Conservation (phyloP, 2,888 invertebrate species). For the Flexamia atlantica region DNA sequence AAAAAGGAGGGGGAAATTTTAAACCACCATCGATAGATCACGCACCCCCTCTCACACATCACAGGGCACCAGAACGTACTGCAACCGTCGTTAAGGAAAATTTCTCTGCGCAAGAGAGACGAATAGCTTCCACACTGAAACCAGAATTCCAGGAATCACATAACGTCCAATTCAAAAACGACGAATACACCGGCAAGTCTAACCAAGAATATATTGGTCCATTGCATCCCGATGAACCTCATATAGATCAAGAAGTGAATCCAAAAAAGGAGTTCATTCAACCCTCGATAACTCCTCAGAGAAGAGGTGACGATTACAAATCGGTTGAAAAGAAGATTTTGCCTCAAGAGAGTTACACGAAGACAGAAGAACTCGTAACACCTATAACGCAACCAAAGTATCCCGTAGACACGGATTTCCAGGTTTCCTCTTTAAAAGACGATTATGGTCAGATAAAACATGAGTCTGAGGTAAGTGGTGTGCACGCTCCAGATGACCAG, state of each 20-base stretch:
- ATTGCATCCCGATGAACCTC: background rate
- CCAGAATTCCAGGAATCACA: background rate
- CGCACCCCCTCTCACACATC: background rate
- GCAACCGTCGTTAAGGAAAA: background rate
- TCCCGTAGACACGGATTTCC: background rate
- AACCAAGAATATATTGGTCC: background rate
- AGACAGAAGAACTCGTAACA: background rate
- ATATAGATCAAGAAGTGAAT: background rate
- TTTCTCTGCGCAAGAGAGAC: background rate
- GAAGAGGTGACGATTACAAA: background rate
- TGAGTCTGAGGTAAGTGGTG: background rate
- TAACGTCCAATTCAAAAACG: background rate
- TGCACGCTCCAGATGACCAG: background rate
- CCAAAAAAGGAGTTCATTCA: background rate
- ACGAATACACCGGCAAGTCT: background rate
- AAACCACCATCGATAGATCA: background rate
- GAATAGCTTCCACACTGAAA: background rate
- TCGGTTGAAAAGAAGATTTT: background rate
- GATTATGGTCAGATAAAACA: background rate
- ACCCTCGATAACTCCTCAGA: background rate
- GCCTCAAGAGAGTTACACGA: background rate
- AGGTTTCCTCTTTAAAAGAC: background rate
- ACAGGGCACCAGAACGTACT: background rate
- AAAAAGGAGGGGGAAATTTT: background rate
- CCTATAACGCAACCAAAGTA: background rate